These are phyloP conservation scores for Numenius phaeopus DNA, from an alignment of 2,797 vertebrate genomes.

Conservation along the genomic window DNA sequence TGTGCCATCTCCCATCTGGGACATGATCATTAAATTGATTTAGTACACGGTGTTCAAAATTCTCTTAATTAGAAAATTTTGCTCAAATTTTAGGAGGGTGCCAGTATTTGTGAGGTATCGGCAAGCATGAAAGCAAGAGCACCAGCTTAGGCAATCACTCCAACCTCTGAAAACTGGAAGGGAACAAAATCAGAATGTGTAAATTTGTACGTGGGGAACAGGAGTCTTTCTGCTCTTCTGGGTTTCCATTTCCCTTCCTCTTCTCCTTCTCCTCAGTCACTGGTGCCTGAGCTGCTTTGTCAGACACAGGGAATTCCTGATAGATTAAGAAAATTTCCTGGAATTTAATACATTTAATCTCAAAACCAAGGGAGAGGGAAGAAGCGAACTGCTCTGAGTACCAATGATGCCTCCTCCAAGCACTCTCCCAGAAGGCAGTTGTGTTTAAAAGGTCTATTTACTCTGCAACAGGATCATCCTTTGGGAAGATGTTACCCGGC, in stretches of 20 bases:
- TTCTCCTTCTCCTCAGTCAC: neutral
- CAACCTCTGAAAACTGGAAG: neutral
- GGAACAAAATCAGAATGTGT: neutral
- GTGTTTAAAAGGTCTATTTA: neutral
- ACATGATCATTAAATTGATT: neutral
- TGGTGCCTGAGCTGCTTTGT: neutral
- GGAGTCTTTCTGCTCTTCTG: neutral
- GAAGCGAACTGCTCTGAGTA: neutral
- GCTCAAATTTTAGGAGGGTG: neutral
- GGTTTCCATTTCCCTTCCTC: neutral
- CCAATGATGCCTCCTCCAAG: neutral
- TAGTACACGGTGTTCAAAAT: neutral
- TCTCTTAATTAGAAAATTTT: neutral
- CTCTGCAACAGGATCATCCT: neutral
- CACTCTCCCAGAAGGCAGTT: neutral
- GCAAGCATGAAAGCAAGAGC: neutral
- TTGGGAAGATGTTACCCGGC: neutral
- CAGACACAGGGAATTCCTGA: neutral
- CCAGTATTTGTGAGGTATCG: neutral
- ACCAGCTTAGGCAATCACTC: neutral
- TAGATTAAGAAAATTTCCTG: neutral
- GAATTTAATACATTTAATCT: neutral
- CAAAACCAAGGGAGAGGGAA: neutral
- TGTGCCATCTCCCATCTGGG: neutral
- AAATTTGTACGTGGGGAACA: rapidly evolving